Conservation (phyloP, 1,140 invertebrate species). For the Drosophila parabipectinata region DNA sequence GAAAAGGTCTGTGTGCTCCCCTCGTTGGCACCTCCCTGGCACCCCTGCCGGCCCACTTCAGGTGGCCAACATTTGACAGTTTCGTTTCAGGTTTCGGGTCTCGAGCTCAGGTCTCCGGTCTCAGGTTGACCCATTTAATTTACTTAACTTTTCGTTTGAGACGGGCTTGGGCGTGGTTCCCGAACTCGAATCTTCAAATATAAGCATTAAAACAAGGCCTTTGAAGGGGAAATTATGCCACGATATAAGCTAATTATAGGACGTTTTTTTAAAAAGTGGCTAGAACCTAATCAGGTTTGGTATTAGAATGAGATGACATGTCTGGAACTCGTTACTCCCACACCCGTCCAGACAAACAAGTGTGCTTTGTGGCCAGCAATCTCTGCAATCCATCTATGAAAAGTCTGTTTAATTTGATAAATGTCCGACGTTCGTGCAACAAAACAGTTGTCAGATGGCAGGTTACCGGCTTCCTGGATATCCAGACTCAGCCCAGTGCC, state of each 20-base stretch:
- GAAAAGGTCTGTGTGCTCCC: conserved; percentile 12
- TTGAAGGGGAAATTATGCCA: background rate
- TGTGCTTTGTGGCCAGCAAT: conserved; percentile 33
- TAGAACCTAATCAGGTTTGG: background rate
- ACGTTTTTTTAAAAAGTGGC: background rate
- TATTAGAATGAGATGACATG: conserved; percentile 64
- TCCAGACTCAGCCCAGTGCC: background rate
- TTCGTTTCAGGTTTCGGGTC: conserved; percentile 43
- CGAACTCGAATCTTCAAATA: conserved; percentile 20
- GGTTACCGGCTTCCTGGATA: background rate
- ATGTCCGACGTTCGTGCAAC: conserved; percentile 69
- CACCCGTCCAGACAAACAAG: conserved; percentile 21
- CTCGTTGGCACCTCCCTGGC: conserved; percentile 16
- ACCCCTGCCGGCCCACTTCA: background rate
- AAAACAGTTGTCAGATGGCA: conserved; percentile 74
- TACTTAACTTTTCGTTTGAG: conserved; percentile 13
- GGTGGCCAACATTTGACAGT: conserved; percentile 40
- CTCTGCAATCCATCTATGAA: conserved; percentile 60
- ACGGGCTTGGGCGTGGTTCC: conserved; percentile 28
- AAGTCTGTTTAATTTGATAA: conserved; percentile 78
- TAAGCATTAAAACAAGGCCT: too few relatives aligned
- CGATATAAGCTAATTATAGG: conserved; percentile 7
- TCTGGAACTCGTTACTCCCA: conserved; percentile 63
- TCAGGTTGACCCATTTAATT: conserved; percentile 39
- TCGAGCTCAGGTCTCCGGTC: conserved; percentile 11